Evolutionary conservation across 2,888 invertebrate genomes (phyloP), one percentile per base, ranked within the genome.

Genomic region (Metellina segmentata): DNA sequence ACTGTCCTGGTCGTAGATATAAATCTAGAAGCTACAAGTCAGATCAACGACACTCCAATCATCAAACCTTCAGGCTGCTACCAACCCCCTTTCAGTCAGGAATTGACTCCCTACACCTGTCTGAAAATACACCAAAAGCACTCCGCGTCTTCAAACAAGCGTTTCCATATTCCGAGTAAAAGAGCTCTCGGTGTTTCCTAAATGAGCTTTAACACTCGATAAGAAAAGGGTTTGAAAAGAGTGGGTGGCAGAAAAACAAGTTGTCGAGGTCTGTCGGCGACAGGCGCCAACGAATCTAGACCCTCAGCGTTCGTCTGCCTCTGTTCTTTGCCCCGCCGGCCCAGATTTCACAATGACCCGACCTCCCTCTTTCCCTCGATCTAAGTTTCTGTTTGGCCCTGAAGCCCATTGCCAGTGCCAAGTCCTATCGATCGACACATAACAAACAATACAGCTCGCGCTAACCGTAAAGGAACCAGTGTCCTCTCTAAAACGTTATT

Each of bases 201-300:
- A 71, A n/a, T 20, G 20, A 71, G 71, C 71, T 19, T 71, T 71
- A 71, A 71, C 71, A 16, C 71, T 20, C 71, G n/a, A 71, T 71
- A 71, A 71, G 19, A 11, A 16, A 53, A 6, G 34, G 61, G 16
- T n/a, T 81, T 70, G 69, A 48, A 81, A 69, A 20, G 61, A 48
- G 69, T n/a, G 81, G 8, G 48, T 16, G 16, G 48, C 69, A 48
- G 51, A 75, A 53, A 74, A 75, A 85, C 48, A 75, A 85, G 20
- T 13, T 19, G 61, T 53, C 52, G 48, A 77, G 51, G 48, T 11
- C 69, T 81, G 81, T 48, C 61, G 49, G 34, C 49, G 78, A 78
- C 86, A 69, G 89, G 89, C 89, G 89, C 89, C 89, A 72, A 6
- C n/a, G 78, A 70, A 71, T 89, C 89, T 83, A 89, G 89, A 89